Evolutionary conservation across 2,113 vertebrate genomes (phyloP).

Genomic region (Pluvialis apricaria): DNA sequence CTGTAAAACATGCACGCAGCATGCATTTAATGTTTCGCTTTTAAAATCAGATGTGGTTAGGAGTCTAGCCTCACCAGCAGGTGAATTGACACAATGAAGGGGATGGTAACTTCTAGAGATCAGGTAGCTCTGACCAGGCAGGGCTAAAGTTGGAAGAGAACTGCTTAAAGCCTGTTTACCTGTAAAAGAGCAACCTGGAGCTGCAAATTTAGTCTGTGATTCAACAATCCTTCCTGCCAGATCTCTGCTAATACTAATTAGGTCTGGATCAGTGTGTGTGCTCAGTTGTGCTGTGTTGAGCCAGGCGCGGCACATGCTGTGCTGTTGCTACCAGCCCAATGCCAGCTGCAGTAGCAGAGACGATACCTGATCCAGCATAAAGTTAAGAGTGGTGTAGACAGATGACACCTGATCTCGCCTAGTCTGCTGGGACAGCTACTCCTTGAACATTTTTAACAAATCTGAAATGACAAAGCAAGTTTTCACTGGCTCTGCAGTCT

Average conservation of each 20-base stretch:
- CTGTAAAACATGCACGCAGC: neutral
- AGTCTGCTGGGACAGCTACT: constrained; percentile 7
- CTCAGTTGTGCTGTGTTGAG: neutral
- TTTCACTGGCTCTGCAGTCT: neutral
- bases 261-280: neutral
- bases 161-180: neutral
- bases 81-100: neutral
- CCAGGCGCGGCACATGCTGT: neutral
- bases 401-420: neutral
- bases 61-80: neutral
- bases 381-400: constrained; percentile 5
- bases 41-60: neutral
- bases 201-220: neutral
- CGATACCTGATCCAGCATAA: constrained; percentile 20
- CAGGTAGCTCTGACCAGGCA: neutral
- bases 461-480: constrained; percentile 15
- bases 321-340: neutral
- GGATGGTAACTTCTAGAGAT: neutral
- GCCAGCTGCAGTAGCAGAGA: constrained; percentile 28
- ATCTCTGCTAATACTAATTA: neutral
- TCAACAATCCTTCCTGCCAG: neutral
- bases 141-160: neutral
- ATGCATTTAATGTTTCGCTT: neutral
- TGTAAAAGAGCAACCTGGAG: neutral
- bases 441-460: constrained; percentile 15